Conservation (phyloP, 2,797 vertebrate species). For the Cuniculus paca region DNA sequence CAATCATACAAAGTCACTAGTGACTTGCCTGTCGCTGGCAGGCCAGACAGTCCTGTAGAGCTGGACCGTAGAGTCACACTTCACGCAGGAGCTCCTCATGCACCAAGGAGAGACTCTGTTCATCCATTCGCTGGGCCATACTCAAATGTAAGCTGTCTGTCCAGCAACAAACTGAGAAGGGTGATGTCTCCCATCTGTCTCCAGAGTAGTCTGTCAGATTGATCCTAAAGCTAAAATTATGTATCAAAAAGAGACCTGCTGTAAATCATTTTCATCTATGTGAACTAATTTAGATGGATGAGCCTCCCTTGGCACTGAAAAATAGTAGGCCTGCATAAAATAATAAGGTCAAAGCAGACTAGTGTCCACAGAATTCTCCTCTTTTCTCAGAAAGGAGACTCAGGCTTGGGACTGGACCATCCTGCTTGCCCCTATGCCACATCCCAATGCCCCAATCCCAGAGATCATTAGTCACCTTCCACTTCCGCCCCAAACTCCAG, state of each 20-base stretch:
- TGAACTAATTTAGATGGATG: neutral
- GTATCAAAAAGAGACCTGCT: neutral
- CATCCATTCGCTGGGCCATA: neutral
- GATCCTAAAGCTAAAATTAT: neutral
- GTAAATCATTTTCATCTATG: neutral
- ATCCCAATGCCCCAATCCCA: neutral
- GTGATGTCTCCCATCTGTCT: neutral
- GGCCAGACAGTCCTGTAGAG: neutral
- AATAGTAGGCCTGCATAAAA: neutral
- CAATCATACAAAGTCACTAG: neutral
- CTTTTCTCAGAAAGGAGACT: neutral
- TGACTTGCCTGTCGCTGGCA: neutral
- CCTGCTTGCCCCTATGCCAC: too few species aligned
- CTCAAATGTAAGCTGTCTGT: neutral
- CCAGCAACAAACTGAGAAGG: neutral
- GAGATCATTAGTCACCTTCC: neutral
- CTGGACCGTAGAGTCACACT: neutral
- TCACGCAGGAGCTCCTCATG: neutral
- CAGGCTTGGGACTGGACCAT: too few species aligned
- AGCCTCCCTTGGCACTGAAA: neutral
- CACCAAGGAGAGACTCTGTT: accelerated
- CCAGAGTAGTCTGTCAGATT: neutral
- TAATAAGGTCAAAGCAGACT: neutral
- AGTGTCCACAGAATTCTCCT: neutral
- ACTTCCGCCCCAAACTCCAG: neutral